Base-by-base conservation (phyloP, 2,113 vertebrate genomes). In the Semicossyphus pulcher region DNA sequence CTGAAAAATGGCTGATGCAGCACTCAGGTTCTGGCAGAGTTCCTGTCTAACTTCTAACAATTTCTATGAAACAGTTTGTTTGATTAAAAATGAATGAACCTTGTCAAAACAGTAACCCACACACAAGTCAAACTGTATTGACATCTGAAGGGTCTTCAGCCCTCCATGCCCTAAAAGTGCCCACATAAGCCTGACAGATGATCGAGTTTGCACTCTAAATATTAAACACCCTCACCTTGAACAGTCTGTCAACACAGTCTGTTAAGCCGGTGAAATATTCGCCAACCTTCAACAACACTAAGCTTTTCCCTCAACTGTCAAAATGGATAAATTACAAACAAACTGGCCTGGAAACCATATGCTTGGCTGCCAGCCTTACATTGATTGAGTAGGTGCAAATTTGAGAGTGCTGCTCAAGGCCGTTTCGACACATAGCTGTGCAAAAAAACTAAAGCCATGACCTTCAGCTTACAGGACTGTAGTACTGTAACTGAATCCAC, bases 381-480 rank as follows among this genome's bases (percentile, higher is more conserved):
- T 20, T 41, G 8, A 61, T 4, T 41, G 42, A 39, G 52, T 21
- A 42, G 42, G 31, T 56, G 56, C 56, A 37, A 41, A 59, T 66
- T 58, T 78, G 65, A 63, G 45, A 54, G 60, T 5, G 58, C 49
- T 25, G 56, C 48, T 78, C 51, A 41, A 67, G 49, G 63, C 63
- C 16, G 28, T 66, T 67, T 71, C 41, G 53, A 41, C 44, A 56
- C 39, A 16, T 23, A 9, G 61, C 69, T 26, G 47, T 68, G 51
- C 28, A 63, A 41, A 58, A 47, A 62, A 41, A 49, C 47, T 42
- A 61, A 36, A 69, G 59, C 62, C 5, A 18, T 76, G 82, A 83
- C 85, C 87, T 89, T 85, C 74, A 57, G 74, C 77, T 74, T 28
- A 39, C 67, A 52, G 70, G 69, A 75, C 25, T 11, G 85, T 71